Evolutionary conservation across 2,888 invertebrate genomes (phyloP).

Genomic region (Melieria omissa): DNA sequence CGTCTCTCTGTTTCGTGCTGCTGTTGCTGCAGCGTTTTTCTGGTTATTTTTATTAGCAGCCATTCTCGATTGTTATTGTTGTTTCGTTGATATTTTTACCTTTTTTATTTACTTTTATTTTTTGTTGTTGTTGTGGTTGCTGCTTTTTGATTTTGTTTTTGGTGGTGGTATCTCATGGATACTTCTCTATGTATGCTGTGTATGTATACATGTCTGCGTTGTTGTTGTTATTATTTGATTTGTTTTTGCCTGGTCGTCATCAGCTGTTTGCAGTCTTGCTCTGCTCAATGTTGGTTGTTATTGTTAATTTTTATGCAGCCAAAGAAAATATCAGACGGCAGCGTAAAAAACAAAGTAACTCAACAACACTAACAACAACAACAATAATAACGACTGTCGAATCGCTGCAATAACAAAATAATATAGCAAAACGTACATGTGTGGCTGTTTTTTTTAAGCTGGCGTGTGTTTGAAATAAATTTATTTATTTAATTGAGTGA

Average conservation of each 20-base stretch:
- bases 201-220: neutral
- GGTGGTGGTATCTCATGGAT: neutral
- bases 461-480: constrained; percentile 31
- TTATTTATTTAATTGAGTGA: constrained; percentile 35
- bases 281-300: too few species aligned
- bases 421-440: neutral
- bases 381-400: constrained; percentile 5
- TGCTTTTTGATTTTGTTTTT: neutral
- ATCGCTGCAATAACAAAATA: neutral
- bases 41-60: too few species aligned
- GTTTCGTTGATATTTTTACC: constrained; percentile 12
- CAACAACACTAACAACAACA: too few species aligned
- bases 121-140: constrained; percentile 2
- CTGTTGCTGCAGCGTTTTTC: constrained; percentile 4
- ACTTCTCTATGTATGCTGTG: neutral
- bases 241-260: too few species aligned
- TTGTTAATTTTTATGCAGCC: too few species aligned
- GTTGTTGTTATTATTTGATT: too few species aligned
- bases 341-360: too few species aligned
- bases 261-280: too few species aligned
- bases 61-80: constrained; percentile 12
- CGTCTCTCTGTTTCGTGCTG: neutral
- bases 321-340: too few species aligned
- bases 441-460: neutral
- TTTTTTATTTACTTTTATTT: neutral